Evolutionary conservation across 64 coral and sea anemone species (phyloP).

Genomic region (Pachyseris speciosa): DNA sequence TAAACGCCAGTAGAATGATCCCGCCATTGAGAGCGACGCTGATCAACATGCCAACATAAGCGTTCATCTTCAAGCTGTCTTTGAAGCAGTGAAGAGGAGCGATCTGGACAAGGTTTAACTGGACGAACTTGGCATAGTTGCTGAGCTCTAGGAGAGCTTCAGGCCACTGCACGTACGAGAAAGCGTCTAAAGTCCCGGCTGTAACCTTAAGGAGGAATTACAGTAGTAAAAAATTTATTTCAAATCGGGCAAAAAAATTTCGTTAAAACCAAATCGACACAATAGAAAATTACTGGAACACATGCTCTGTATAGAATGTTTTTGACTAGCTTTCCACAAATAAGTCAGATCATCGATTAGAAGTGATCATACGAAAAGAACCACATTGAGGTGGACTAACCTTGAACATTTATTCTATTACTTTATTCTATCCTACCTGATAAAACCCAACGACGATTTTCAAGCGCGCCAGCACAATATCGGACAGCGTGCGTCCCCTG

Average conservation of each 20-base stretch:
- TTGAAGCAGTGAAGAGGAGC: conserved; percentile 82
- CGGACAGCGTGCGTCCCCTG: conserved; percentile 36
- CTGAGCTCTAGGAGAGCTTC: conserved; percentile 79
- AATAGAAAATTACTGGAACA: too few species aligned
- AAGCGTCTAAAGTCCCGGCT: conserved; percentile 79
- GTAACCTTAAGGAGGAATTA: conserved; percentile 65
- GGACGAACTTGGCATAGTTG: conserved; percentile 79
- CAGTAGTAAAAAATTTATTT: too few species aligned
- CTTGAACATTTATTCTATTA: too few species aligned
- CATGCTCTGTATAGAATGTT: too few species aligned
- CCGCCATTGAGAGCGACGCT: conserved; percentile 41
- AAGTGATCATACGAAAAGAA: too few species aligned
- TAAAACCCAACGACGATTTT: conserved; percentile 73
- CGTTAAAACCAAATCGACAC: too few species aligned
- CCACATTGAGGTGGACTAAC: too few species aligned
- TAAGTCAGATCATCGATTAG: too few species aligned
- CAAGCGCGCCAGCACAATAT: conserved; percentile 55
- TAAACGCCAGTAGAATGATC: conserved; percentile 31
- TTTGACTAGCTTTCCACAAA: too few species aligned
- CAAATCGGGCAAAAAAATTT: too few species aligned
- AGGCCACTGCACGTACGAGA: conserved; percentile 88
- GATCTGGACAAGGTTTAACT: conserved; percentile 81
- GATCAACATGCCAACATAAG: conserved; percentile 62
- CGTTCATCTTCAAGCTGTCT: conserved; percentile 69
- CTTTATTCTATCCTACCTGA: too few species aligned